Percentiles rank a stretch among this genome's conserved stretches.
phyloP scores from a whole-genome alignment of 2,113 vertebrate genomes.

The Oriolus oriolus region DNA sequence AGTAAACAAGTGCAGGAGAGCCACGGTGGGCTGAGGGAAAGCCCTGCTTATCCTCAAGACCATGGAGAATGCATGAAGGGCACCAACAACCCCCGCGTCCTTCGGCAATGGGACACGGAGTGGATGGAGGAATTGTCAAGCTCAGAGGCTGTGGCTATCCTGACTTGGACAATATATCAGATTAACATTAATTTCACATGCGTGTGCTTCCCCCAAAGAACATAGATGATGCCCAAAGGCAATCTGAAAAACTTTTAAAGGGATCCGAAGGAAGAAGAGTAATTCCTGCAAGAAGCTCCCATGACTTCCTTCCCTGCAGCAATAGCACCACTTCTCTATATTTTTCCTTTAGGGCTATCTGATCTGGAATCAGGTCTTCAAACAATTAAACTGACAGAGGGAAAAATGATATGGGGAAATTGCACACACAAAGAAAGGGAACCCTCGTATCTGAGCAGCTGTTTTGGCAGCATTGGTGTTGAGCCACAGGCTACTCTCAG shows the following conservation, averaged over 20 bases:
- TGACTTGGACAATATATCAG: background rate
- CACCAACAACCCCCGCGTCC: background rate
- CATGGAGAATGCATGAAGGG: rapidly evolving
- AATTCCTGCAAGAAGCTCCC: background rate
- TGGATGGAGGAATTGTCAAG: background rate
- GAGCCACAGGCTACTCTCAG: background rate
- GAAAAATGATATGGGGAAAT: background rate
- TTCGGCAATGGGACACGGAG: rapidly evolving
- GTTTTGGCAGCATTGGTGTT: background rate
- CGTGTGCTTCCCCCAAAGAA: background rate
- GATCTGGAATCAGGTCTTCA: background rate
- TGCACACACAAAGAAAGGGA: background rate
- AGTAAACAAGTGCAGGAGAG: background rate
- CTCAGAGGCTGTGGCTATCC: background rate
- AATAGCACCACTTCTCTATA: background rate
- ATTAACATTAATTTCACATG: background rate
- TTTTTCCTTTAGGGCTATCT: background rate
- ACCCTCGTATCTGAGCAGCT: background rate
- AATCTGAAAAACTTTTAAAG: background rate
- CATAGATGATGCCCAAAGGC: background rate
- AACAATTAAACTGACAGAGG: constrained; percentile 7
- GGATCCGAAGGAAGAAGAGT: background rate
- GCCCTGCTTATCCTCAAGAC: rapidly evolving
- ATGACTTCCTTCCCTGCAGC: background rate
- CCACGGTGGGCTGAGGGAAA: background rate